Conservation (phyloP, 2,888 invertebrate species). For the Julus scandinavius region DNA sequence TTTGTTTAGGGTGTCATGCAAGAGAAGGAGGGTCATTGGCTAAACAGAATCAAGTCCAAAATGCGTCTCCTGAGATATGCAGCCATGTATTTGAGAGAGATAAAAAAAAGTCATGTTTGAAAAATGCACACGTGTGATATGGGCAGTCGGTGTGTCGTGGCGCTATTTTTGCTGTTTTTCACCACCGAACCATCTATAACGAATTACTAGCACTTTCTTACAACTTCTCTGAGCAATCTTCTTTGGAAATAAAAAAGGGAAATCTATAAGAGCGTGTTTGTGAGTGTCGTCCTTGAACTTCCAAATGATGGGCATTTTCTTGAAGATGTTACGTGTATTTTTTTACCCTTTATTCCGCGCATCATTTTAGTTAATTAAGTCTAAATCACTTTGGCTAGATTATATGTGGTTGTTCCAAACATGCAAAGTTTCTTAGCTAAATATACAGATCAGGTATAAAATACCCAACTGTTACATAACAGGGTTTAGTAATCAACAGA, state of each 20-base stretch:
- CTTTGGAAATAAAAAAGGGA: conserved; percentile 2
- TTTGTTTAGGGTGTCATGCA: neutral
- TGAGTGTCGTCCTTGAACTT: neutral
- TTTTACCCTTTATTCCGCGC: too few species aligned
- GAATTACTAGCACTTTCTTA: conserved; percentile 23
- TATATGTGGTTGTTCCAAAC: too few species aligned
- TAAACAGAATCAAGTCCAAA: conserved; percentile 36
- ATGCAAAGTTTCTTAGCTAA: too few species aligned
- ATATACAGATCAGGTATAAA: too few species aligned
- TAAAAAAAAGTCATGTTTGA: neutral
- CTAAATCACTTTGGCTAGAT: too few species aligned
- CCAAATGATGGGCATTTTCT: neutral
- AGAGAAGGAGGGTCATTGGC: neutral
- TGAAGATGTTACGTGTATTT: neutral
- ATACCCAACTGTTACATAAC: too few species aligned
- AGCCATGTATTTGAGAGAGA: conserved; percentile 30
- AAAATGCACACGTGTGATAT: conserved; percentile 15
- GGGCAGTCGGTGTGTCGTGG: neutral
- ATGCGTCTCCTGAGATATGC: conserved; percentile 3
- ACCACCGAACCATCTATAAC: conserved; percentile 10
- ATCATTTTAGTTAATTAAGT: too few species aligned
- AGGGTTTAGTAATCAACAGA: too few species aligned
- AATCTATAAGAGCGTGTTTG: neutral
- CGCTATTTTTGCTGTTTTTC: neutral
- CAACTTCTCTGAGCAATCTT: conserved; percentile 1